Evolutionary conservation across 2,888 invertebrate genomes (phyloP), one percentile per base, ranked within the genome.

Genomic region (Agrilus biguttatus): DNA sequence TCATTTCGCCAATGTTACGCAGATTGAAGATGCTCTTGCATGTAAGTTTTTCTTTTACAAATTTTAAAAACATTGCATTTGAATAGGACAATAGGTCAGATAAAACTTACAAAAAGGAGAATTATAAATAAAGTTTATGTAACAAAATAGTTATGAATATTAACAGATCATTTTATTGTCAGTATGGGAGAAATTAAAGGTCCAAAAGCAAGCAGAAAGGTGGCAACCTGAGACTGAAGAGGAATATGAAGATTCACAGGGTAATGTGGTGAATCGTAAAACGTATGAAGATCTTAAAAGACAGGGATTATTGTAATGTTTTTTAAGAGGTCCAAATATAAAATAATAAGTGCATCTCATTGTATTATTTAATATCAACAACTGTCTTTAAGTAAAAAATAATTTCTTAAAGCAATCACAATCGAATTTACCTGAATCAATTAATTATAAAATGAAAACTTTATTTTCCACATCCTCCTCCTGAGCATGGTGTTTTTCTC

Each of bases 1-100:
- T 1, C 98, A 99, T 70, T 99, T 99, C 70, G 97, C 98, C 1
- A 99, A 98, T 65, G 97, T 99, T 33, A 98, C 97, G 1, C 91
- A 93, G 62, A 97, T 97, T 55, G 96, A 96, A 65, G 97, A 97
- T 65, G 97, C 97, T 0, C 74, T 97, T 39, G 90, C 92, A 34
- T 69, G 86, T 86, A 70, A 77, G 83, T 77, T 54, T 47, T 45
- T 39, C 2, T 39, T n/a, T 13, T 33, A 13, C 19, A 40, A 33
- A 36, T 38, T 48, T 5, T 36, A 17, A 14, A 42, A 36, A 5
- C 28, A 21, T 33, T 28, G 7, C 13, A 36, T 1, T 42, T 38
- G 19, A 37, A 41, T 41, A 17, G 17, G 17, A 17, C n/a, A n/a
- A n/a, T n/a, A n/a, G n/a, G n/a, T 17, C 3, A 17, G 17, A 17